Percentiles rank a stretch among this genome's conserved stretches.
These are phyloP conservation scores for Poecilia latipinna DNA, from an alignment of 2,113 vertebrate genomes.

Conservation along the genomic window DNA sequence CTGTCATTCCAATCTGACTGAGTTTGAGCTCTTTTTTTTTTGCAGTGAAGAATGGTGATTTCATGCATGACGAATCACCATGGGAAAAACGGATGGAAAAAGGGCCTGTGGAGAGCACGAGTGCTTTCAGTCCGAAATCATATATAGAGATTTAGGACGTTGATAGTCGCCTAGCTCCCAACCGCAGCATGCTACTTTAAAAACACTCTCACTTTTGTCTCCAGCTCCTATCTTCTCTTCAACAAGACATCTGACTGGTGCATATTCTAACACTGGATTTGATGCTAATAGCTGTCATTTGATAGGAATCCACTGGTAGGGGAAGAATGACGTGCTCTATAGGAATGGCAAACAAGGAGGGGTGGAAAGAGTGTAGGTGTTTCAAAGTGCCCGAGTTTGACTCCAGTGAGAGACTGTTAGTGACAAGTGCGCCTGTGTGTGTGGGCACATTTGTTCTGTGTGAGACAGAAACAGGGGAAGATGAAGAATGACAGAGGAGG, in stretches of 20 bases:
- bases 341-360: conserved; percentile 69
- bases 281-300: conserved; percentile 96
- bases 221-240: conserved; percentile 30
- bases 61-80: conserved; percentile 77
- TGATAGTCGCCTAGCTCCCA: conserved; percentile 58
- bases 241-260: conserved; percentile 40
- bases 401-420: conserved; percentile 66
- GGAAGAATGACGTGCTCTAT: conserved; percentile 66
- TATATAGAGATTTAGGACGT: conserved; percentile 53
- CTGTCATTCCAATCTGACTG: background rate
- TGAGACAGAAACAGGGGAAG: conserved; percentile 53
- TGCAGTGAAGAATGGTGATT: conserved; percentile 4
- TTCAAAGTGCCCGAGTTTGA: conserved; percentile 69
- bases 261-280: conserved; percentile 75
- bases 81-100: conserved; percentile 1
- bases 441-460: conserved; percentile 61
- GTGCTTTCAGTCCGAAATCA: conserved; percentile 36
- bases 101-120: background rate
- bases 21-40: background rate
- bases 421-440: conserved; percentile 37
- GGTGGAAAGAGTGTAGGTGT: conserved; percentile 64
- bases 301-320: conserved; percentile 84
- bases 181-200: conserved; percentile 50
- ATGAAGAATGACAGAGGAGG: conserved; percentile 71
- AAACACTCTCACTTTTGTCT: conserved; percentile 59